phyloP scores from a whole-genome alignment of 2,113 vertebrate genomes.

The Coptodon bakossiorum region DNA sequence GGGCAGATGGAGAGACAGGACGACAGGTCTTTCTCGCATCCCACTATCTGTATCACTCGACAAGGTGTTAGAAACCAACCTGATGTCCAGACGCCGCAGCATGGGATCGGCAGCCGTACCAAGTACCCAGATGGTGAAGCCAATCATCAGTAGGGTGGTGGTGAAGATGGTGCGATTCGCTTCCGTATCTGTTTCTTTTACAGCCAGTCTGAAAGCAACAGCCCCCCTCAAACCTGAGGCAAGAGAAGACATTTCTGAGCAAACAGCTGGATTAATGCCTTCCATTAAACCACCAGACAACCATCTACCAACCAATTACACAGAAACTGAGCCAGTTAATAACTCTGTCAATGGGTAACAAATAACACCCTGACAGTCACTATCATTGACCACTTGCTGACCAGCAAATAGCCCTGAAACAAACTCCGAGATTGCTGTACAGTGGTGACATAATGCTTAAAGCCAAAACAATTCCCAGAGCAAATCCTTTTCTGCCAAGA shows the following conservation, averaged over 20 bases:
- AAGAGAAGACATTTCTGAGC: not conserved
- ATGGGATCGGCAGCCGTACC: slow-evolving; percentile 75
- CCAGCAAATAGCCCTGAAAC: not conserved
- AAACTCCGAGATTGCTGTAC: not conserved
- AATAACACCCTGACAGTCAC: not conserved
- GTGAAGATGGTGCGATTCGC: slow-evolving; percentile 76
- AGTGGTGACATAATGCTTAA: not conserved
- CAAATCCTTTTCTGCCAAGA: not conserved
- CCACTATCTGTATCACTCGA: not conserved
- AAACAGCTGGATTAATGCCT: not conserved
- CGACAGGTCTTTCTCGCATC: not conserved
- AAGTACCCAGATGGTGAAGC: slow-evolving; percentile 79
- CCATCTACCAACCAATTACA: not conserved
- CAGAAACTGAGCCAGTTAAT: not conserved
- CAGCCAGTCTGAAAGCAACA: slow-evolving; percentile 78
- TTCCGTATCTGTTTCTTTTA: slow-evolving; percentile 68
- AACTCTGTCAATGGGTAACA: not conserved
- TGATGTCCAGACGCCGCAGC: slow-evolving; percentile 79
- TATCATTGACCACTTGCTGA: not conserved
- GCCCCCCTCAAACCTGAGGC: slow-evolving; percentile 77
- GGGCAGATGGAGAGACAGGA: not conserved
- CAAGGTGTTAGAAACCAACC: slow-evolving; percentile 62
- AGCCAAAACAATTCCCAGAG: slow-evolving; percentile 13
- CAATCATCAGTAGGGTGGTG: slow-evolving; percentile 76
- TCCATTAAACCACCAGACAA: slow-evolving; percentile 13